phyloP scores from a whole-genome alignment of 2,797 vertebrate species.

The Enteromius unitaeniatus region DNA sequence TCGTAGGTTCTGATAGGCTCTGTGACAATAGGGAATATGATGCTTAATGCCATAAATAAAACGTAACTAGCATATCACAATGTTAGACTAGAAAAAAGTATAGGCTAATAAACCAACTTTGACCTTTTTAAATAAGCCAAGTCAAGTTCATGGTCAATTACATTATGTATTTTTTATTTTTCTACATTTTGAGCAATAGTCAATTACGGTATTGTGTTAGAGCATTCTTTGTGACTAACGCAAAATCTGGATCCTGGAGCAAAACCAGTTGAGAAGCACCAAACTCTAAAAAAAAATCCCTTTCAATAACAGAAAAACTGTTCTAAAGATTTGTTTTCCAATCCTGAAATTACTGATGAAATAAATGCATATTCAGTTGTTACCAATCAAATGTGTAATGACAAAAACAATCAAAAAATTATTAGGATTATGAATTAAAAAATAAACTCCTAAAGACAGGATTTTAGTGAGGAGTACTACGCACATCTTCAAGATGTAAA shows the following conservation, averaged over 20 bases:
- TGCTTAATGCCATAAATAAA: neutral
- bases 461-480: neutral
- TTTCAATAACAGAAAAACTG: neutral
- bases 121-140: neutral
- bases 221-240: neutral
- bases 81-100: neutral
- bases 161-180: neutral
- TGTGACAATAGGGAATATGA: neutral
- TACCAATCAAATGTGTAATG: neutral
- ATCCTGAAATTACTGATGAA: constrained; percentile 18
- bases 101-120: neutral
- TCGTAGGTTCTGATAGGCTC: neutral
- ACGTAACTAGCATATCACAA: neutral
- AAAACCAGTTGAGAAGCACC: neutral
- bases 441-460: neutral
- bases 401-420: neutral
- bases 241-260: neutral
- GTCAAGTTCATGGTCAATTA: neutral
- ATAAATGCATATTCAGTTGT: neutral
- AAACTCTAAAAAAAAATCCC: neutral
- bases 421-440: neutral
- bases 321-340: neutral
- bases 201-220: neutral
- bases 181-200: neutral
- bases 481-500: neutral